These are phyloP conservation scores for Chironomus tentans DNA, from an alignment of 2,888 invertebrate genomes.

Conservation along the genomic window DNA sequence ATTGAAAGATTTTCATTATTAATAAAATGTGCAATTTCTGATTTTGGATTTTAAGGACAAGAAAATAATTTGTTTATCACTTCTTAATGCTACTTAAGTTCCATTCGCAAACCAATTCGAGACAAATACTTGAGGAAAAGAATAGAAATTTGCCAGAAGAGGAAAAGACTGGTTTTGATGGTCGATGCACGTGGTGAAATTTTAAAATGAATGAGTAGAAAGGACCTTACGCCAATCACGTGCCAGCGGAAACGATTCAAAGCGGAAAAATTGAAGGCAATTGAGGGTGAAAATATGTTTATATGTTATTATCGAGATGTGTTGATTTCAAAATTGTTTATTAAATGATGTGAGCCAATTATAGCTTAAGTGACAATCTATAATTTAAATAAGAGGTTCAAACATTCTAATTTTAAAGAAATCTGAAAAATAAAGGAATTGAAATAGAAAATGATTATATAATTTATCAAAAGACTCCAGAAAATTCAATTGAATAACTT, in stretches of 20 bases:
- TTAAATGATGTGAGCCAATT: not conserved
- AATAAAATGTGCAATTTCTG: not conserved
- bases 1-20: not conserved
- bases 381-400: not conserved
- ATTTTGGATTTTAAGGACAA: not conserved
- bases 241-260: conserved; percentile 10
- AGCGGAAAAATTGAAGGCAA: conserved; percentile 19
- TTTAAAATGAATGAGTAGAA: conserved; percentile 2
- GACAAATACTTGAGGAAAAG: not conserved
- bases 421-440: not conserved
- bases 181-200: conserved; percentile 4
- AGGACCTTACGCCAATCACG: conserved; percentile 15
- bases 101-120: too few species aligned
- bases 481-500: too few species aligned
- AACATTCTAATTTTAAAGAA: not conserved
- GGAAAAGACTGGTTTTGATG: not conserved
- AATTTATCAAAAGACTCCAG: too few species aligned
- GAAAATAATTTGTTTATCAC: conserved; percentile 6
- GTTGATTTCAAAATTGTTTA: not conserved
- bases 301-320: not conserved
- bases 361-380: not conserved
- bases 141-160: not conserved
- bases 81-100: not conserved
- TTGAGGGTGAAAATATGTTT: conserved; percentile 20
- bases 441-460: too few species aligned